Conservation (phyloP, 1,140 invertebrate genomes). For the Sycophila sp. region DNA sequence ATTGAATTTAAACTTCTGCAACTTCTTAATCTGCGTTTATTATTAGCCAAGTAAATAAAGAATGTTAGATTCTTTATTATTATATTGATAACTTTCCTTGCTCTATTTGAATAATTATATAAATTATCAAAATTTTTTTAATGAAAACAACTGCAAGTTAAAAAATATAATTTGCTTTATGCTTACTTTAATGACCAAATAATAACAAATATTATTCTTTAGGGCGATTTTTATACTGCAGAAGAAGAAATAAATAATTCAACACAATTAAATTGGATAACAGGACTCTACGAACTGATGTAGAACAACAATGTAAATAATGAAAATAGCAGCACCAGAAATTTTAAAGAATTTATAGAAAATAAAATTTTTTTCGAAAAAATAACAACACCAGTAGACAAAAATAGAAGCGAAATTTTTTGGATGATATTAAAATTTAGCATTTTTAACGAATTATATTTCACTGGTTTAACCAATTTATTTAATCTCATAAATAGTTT, state of each 20-base stretch:
- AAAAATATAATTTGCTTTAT: too few species aligned
- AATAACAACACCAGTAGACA: not conserved
- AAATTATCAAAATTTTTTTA: too few species aligned
- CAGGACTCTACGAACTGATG: not conserved
- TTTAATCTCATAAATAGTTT: slow-evolving; percentile 17
- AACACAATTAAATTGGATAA: not conserved
- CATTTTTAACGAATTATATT: not conserved
- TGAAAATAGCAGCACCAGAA: not conserved
- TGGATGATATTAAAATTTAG: slow-evolving; percentile 17
- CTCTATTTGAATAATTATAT: too few species aligned
- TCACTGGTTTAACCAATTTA: not conserved
- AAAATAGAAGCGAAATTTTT: slow-evolving; percentile 1
- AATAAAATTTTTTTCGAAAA: not conserved
- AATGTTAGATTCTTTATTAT: too few species aligned
- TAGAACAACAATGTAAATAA: not conserved
- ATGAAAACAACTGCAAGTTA: too few species aligned
- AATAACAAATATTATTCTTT: too few species aligned
- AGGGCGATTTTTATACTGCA: too few species aligned
- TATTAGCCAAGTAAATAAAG: too few species aligned
- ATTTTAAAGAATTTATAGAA: not conserved
- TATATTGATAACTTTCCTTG: too few species aligned
- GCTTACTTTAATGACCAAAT: too few species aligned
- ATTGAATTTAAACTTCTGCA: too few species aligned
- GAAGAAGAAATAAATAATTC: not conserved
- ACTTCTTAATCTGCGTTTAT: too few species aligned